phyloP scores from a whole-genome alignment of 2,113 vertebrate genomes.

The Clinocottus analis region DNA sequence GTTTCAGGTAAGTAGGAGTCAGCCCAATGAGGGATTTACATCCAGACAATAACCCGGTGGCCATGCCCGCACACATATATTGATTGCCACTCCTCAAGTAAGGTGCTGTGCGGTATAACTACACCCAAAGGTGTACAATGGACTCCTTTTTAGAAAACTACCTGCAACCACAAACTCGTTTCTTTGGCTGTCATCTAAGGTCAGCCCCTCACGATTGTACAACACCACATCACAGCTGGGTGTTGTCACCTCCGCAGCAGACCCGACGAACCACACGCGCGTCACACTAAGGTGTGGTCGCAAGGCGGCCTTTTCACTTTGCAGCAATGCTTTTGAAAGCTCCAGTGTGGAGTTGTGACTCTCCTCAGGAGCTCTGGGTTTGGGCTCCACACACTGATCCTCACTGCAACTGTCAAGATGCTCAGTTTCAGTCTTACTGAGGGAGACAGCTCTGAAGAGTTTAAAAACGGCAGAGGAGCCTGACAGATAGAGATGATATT shows the following conservation, averaged over 20 bases:
- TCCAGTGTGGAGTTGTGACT: not conserved
- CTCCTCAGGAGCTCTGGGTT: too few relatives aligned
- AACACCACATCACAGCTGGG: not conserved
- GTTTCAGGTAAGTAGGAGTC: not conserved
- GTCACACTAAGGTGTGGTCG: not conserved
- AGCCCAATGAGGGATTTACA: not conserved
- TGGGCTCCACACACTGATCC: too few relatives aligned
- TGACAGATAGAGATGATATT: slow-evolving; percentile 19
- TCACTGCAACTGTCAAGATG: too few relatives aligned
- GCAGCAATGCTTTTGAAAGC: not conserved
- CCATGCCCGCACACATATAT: not conserved
- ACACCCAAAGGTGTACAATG: not conserved
- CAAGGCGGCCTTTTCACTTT: not conserved
- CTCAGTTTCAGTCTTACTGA: slow-evolving; percentile 18
- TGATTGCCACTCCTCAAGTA: not conserved
- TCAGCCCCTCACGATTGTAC: not conserved
- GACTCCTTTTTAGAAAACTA: not conserved
- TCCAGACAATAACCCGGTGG: not conserved
- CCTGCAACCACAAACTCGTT: not conserved
- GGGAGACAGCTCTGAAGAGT: slow-evolving; percentile 5
- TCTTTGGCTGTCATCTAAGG: not conserved
- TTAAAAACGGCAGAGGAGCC: slow-evolving; percentile 22
- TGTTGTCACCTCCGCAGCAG: not conserved
- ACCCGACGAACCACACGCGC: not conserved
- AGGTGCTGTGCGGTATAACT: too few relatives aligned